Evolutionary conservation across 2,113 vertebrate genomes (phyloP).

Genomic region (Rhinolophus ferrumequinum): DNA sequence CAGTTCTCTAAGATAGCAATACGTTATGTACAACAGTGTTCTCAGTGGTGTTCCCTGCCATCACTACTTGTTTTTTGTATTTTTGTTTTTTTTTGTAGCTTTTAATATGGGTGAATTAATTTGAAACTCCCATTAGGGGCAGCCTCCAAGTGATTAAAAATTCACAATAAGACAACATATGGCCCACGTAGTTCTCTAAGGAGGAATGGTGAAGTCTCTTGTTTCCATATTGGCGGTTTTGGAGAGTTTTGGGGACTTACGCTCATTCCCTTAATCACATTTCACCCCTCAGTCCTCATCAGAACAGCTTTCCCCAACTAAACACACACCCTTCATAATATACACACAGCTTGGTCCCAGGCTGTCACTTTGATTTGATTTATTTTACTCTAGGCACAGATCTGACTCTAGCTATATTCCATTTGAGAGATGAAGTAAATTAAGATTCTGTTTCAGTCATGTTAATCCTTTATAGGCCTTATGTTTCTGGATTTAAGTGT

Average conservation of each 20-base stretch:
- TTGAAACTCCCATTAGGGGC: not conserved
- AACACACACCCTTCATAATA: not conserved
- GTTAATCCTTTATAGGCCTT: conserved; percentile 26
- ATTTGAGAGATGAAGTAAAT: conserved; percentile 39
- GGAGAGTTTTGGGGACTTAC: not conserved
- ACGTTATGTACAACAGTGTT: not conserved
- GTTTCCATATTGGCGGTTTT: not conserved
- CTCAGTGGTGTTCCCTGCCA: not conserved
- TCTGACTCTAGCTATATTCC: not conserved
- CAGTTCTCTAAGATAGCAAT: not conserved
- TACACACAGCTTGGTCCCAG: not conserved
- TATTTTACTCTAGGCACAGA: not conserved
- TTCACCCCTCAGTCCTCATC: not conserved
- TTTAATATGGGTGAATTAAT: not conserved
- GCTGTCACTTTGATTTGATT: conserved; percentile 28
- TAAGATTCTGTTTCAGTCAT: conserved; percentile 19
- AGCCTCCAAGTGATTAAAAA: not conserved
- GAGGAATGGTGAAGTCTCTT: not conserved
- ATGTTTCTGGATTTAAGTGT: not conserved
- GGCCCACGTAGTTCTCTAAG: not conserved
- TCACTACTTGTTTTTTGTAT: not conserved
- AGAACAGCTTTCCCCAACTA: not conserved
- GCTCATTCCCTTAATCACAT: not conserved
- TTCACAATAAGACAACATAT: not conserved
- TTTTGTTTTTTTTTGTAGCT: not conserved